These are phyloP conservation scores for Drosophila oshimai DNA, from an alignment of 1,140 invertebrate genomes.

Conservation along the genomic window DNA sequence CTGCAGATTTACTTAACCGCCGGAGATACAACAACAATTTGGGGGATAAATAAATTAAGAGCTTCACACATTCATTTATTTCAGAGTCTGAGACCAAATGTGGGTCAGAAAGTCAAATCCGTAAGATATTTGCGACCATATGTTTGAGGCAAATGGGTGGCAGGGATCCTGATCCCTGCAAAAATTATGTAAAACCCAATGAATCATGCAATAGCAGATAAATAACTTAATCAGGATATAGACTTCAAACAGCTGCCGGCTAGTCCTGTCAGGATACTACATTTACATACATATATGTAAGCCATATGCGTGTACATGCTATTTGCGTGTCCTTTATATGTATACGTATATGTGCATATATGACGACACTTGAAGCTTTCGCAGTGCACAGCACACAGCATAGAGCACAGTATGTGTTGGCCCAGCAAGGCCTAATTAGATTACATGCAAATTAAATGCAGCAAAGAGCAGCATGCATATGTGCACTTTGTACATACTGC, in stretches of 20 bases:
- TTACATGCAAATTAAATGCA: slow-evolving; percentile 67
- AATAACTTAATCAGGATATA: slow-evolving; percentile 21
- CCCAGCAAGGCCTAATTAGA: slow-evolving; percentile 48
- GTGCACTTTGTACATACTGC: background rate
- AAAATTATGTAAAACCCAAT: slow-evolving; percentile 21
- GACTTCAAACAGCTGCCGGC: slow-evolving; percentile 2
- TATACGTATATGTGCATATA: no score
- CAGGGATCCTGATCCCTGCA: background rate
- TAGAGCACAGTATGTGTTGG: background rate
- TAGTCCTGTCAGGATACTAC: background rate
- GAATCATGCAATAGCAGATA: slow-evolving; percentile 28
- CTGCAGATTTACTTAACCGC: no score
- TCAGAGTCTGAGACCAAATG: background rate
- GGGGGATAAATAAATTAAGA: no score
- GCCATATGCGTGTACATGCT: background rate
- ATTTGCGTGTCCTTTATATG: slow-evolving; percentile 4
- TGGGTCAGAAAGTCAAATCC: background rate
- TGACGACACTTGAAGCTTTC: slow-evolving; percentile 14
- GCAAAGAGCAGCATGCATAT: slow-evolving; percentile 28
- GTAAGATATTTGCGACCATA: no score
- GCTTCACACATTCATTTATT: background rate
- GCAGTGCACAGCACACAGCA: no score
- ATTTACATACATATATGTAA: slow-evolving; percentile 2
- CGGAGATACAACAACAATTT: no score
- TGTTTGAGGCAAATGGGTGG: no score